A percentile compares a stretch with the other conserved stretches of the same genome.
phyloP scores from a whole-genome alignment of 1,140 invertebrate genomes.

The Drosophila dunni region DNA sequence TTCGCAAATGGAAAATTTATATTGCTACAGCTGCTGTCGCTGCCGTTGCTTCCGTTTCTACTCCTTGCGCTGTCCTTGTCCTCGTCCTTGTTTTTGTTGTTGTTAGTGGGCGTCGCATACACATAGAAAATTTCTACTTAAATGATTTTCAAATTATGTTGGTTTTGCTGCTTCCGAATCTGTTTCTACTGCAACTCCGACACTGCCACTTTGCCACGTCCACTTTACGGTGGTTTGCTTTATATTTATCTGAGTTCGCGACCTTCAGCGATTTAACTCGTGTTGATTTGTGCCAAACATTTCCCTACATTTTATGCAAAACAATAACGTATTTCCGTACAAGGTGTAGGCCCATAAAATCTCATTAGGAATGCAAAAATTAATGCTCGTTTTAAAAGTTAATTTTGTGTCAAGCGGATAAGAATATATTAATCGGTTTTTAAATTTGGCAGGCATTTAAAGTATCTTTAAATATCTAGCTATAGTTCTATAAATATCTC shows the following conservation, averaged over 20 bases:
- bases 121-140: slow-evolving; percentile 73
- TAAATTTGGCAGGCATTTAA: too few relatives aligned
- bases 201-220: slow-evolving; percentile 2
- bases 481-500: not conserved
- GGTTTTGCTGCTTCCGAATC: slow-evolving; percentile 46
- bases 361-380: slow-evolving; percentile 3
- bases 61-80: slow-evolving; percentile 11
- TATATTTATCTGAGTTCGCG: slow-evolving; percentile 42
- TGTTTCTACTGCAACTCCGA: not conserved
- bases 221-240: slow-evolving; percentile 30
- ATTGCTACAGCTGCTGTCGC: slow-evolving; percentile 75
- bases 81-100: slow-evolving; percentile 29
- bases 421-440: too few relatives aligned
- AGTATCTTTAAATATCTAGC: too few relatives aligned
- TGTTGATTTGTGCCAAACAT: slow-evolving; percentile 16
- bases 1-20: slow-evolving; percentile 83
- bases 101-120: slow-evolving; percentile 53
- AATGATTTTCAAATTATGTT: slow-evolving; percentile 83
- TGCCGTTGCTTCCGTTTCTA: slow-evolving; percentile 12
- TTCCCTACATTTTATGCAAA: slow-evolving; percentile 7
- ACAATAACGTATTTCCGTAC: slow-evolving; percentile 19
- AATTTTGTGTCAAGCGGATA: too few relatives aligned
- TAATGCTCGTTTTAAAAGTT: not conserved
- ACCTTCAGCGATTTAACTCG: slow-evolving; percentile 44
- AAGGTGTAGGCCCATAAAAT: slow-evolving; percentile 5